A percentile compares a stretch with the other conserved stretches of the same genome.
phyloP scores from a whole-genome alignment of 2,113 vertebrate species.

The Plectropomus leopardus region DNA sequence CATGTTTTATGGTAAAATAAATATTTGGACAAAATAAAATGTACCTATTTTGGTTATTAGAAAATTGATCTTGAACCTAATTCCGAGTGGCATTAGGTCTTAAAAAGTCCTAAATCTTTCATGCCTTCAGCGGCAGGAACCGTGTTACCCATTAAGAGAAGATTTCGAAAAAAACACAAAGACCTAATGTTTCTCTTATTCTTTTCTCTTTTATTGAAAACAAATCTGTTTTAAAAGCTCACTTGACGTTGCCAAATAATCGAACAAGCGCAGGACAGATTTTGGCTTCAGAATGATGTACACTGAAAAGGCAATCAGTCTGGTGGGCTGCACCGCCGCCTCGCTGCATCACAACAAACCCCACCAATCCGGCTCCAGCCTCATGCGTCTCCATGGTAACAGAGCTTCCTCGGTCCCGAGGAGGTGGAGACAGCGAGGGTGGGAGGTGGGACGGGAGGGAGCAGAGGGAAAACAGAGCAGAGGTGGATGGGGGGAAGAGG shows the following conservation, averaged over 20 bases:
- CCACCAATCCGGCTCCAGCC: conserved; percentile 74
- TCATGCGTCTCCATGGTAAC: conserved; percentile 82
- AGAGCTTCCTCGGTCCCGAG: conserved; percentile 66
- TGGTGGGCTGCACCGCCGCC: conserved; percentile 59
- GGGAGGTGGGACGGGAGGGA: conserved; percentile 35
- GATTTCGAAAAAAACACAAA: background rate
- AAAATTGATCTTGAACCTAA: no score
- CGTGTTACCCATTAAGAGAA: background rate
- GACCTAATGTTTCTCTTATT: background rate
- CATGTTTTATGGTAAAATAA: no score
- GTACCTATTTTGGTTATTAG: no score
- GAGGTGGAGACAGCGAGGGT: conserved; percentile 64
- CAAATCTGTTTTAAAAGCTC: background rate
- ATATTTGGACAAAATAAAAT: no score
- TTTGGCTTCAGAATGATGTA: conserved; percentile 20
- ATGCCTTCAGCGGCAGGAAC: no score
- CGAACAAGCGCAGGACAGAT: background rate
- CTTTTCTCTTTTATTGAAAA: background rate
- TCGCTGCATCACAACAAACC: conserved; percentile 74
- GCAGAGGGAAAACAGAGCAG: conserved; percentile 41
- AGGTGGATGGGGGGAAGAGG: conserved; percentile 27
- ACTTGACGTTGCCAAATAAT: background rate
- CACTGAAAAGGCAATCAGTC: conserved; percentile 58
- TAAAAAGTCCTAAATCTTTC: no score
- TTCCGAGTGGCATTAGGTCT: no score